A percentile compares a stretch with the other conserved stretches of the same genome.
phyloP scores from a whole-genome alignment of 2,888 invertebrate genomes.

The Apomyelois bistriatella region DNA sequence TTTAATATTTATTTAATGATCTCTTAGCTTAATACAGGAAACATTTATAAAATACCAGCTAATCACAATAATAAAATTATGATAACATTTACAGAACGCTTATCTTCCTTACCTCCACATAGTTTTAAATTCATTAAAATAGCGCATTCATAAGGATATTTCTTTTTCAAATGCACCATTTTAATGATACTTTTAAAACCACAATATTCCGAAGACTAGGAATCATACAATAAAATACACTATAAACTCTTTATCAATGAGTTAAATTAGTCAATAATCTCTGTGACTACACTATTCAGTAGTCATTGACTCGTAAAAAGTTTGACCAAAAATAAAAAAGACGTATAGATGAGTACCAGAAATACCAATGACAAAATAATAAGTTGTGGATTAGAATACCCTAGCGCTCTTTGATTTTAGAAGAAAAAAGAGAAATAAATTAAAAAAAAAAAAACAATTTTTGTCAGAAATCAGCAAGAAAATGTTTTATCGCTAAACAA shows the following conservation, averaged over 20 bases:
- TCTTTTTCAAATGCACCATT: not conserved
- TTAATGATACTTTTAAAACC: slow-evolving; percentile 3
- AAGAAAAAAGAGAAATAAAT: not conserved
- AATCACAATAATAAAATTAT: slow-evolving; percentile 70
- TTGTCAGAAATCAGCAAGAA: too few relatives aligned
- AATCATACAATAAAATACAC: slow-evolving; percentile 5
- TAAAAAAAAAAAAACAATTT: too few relatives aligned
- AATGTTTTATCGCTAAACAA: too few relatives aligned
- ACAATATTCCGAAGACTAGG: slow-evolving; percentile 7
- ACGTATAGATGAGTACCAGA: not conserved
- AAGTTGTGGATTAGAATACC: not conserved
- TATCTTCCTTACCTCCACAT: slow-evolving; percentile 32
- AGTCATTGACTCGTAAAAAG: not conserved
- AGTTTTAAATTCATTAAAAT: slow-evolving; percentile 7
- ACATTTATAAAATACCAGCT: slow-evolving; percentile 75
- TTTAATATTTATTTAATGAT: slow-evolving; percentile 69
- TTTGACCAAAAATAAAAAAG: not conserved
- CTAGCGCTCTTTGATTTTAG: not conserved
- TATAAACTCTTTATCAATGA: slow-evolving; percentile 5
- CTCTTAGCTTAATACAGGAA: slow-evolving; percentile 72
- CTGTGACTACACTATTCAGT: not conserved
- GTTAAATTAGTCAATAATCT: slow-evolving; percentile 4
- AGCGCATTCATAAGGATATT: not conserved
- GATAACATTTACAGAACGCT: slow-evolving; percentile 67
- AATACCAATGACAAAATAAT: not conserved